phyloP scores from a whole-genome alignment of 1,140 invertebrate species.

The Rhizoglyphus robini region DNA sequence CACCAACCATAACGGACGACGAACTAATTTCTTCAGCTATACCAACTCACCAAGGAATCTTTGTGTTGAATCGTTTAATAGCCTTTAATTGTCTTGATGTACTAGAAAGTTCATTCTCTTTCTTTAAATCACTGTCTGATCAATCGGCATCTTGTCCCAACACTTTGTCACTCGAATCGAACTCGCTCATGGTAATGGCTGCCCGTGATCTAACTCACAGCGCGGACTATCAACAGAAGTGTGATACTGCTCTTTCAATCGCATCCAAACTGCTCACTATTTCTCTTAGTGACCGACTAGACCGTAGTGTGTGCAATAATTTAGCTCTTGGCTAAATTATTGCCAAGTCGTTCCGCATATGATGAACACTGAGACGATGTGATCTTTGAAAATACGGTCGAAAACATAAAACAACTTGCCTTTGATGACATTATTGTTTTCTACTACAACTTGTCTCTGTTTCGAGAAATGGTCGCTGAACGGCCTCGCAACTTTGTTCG shows the following conservation, averaged over 20 bases:
- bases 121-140: not conserved
- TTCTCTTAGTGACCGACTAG: slow-evolving; percentile 52
- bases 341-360: slow-evolving; percentile 53
- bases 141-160: not conserved
- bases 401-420: not conserved
- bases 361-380: slow-evolving; percentile 48
- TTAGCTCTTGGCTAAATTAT: slow-evolving; percentile 63
- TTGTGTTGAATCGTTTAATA: not conserved
- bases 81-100: slow-evolving; percentile 8
- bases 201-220: slow-evolving; percentile 11
- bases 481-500: slow-evolving; percentile 19
- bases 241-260: slow-evolving; percentile 48
- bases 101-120: not conserved
- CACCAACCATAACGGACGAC: slow-evolving; percentile 7
- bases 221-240: slow-evolving; percentile 30
- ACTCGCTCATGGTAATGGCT: not conserved
- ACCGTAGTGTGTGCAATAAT: slow-evolving; percentile 38
- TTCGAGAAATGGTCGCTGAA: slow-evolving; percentile 7
- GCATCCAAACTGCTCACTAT: slow-evolving; percentile 65
- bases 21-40: not conserved
- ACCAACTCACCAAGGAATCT: not conserved
- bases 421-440: slow-evolving; percentile 17
- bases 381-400: slow-evolving; percentile 20
- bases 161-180: not conserved
- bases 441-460: slow-evolving; percentile 5